Evolutionary conservation across 1,140 invertebrate species (phyloP), one percentile per base, ranked within the genome.

Genomic region (Rhynchophorus ferrugineus): DNA sequence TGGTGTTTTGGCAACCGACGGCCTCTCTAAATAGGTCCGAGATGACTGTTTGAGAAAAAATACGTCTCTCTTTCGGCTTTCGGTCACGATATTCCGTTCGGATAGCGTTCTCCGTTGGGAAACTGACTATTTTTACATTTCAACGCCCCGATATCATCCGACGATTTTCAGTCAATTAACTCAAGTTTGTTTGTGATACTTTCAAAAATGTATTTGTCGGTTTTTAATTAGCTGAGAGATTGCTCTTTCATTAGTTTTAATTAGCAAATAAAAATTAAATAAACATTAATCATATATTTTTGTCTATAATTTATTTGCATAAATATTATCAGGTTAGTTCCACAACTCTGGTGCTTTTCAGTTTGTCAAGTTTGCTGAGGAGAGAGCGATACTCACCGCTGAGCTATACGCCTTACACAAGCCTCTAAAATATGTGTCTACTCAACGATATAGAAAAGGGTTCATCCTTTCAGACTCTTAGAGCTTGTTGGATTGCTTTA

Each of bases 1-100:
- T 6, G 24, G 24, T 29, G 5, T 39, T 51, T 44, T 51, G 54
- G 45, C 54, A 50, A 51, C 48, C 29, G 38, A 49, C 37, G 43
- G 41, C 41, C 29, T 36, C 41, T 56, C 54, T 45, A 56, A 56
- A 56, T 56, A 56, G 54, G 39, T 51, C 44, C 54, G 48, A 39
- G 54, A 56, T 56, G 54, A 56, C 42, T 56, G 44, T 56, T 46
- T 36, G 20, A 46, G 39, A 41, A 51, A 51, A 51, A 29, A 29
- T 29, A 11, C 24, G 5, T 6, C 24, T 29, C 5, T 29, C 24
- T 29, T 29, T 29, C 24, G 5, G 24, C 11, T 6, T 11, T 29
- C 24, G 5, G 24, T 29, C 11, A 11, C 24, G 24, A 29, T 5
- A 29, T 29, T 5, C 24, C 5, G 11, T 11, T 29, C 5, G 11